Percentiles rank a stretch among this genome's conserved stretches.
Conservation (phyloP, 2,113 vertebrate species). For the Grus americana region DNA sequence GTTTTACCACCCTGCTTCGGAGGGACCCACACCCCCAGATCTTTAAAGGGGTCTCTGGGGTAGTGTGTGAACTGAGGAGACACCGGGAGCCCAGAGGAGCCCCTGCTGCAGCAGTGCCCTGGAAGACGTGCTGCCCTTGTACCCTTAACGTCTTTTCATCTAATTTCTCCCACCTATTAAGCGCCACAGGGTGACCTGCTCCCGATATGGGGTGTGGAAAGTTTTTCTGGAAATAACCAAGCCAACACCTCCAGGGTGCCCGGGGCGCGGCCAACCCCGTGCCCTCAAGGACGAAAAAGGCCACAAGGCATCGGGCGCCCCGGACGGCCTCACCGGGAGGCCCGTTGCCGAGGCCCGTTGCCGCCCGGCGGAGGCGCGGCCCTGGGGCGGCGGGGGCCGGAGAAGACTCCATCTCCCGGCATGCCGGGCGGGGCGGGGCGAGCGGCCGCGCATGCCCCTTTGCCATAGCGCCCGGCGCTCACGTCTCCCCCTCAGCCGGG, state of each 20-base stretch:
- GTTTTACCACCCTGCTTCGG: not conserved
- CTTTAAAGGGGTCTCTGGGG: not conserved
- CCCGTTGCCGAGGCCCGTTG: no score
- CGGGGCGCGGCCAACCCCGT: accelerated
- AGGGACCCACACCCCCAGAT: accelerated
- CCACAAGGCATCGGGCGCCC: accelerated
- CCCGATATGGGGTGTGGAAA: accelerated
- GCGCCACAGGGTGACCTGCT: accelerated
- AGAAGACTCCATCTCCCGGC: slow-evolving; percentile 1
- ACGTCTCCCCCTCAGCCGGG: slow-evolving; percentile 51
- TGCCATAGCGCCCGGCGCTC: not conserved
- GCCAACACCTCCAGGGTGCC: no score
- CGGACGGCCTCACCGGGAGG: no score
- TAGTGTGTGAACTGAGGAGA: accelerated
- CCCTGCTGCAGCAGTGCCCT: accelerated
- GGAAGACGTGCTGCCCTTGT: accelerated
- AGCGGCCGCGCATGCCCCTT: not conserved
- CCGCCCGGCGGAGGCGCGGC: not conserved
- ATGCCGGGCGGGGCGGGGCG: not conserved
- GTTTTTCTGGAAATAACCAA: accelerated
- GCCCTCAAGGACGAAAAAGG: no score
- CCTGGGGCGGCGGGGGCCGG: no score
- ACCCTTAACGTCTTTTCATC: accelerated
- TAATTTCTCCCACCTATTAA: accelerated
- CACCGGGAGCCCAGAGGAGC: accelerated